These are phyloP conservation scores for Agonopterix alstromeriana DNA, from an alignment of 2,888 invertebrate genomes.

Conservation along the genomic window DNA sequence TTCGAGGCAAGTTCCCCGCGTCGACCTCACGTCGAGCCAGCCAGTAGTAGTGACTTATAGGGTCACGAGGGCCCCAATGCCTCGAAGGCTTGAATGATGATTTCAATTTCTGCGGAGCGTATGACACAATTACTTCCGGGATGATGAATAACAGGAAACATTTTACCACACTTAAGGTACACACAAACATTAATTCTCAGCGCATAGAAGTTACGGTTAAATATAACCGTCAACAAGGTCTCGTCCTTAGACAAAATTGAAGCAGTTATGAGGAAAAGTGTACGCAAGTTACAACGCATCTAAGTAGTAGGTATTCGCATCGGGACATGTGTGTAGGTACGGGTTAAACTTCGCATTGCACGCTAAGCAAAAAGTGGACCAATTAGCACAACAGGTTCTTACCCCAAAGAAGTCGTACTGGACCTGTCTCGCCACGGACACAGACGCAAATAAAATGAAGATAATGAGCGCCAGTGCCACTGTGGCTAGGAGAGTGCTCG, in stretches of 20 bases:
- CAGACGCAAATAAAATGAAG: constrained; percentile 26
- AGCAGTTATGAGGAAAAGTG: not conserved
- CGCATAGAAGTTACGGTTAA: constrained; percentile 9
- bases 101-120: constrained; percentile 53
- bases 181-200: constrained; percentile 7
- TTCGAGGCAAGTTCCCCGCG: constrained; percentile 15
- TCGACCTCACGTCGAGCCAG: constrained; percentile 41
- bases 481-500: constrained; percentile 22
- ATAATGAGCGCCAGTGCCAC: constrained; percentile 17
- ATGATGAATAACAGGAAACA: constrained; percentile 9
- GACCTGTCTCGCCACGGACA: constrained; percentile 44
- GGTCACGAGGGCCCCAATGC: constrained; percentile 66
- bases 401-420: constrained; percentile 37
- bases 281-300: not conserved
- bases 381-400: constrained; percentile 11
- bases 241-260: constrained; percentile 18
- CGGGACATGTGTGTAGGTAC: not conserved
- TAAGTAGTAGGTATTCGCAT: not conserved
- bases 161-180: not conserved
- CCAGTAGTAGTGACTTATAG: constrained; percentile 66
- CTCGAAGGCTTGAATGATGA: constrained; percentile 57
- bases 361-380: not conserved
- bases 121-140: not conserved
- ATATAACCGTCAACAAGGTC: constrained; percentile 19
- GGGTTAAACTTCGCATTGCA: not conserved